These are phyloP conservation scores for Odontothrips loti DNA, from an alignment of 2,888 invertebrate genomes.

Conservation along the genomic window DNA sequence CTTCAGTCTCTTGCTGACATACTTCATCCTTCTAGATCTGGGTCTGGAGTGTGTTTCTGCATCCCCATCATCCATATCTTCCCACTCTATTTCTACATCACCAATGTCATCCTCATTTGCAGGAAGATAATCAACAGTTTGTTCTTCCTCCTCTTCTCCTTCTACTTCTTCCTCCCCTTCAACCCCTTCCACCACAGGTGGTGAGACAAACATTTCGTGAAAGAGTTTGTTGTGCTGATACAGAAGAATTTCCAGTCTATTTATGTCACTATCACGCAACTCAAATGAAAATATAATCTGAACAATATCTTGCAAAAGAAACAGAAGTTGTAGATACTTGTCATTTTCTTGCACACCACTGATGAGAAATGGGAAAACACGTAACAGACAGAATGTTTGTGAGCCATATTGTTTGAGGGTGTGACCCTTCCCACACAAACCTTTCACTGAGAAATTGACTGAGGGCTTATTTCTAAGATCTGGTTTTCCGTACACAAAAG, in stretches of 20 bases:
- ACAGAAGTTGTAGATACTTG: not conserved
- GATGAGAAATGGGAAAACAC: not conserved
- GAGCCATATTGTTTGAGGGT: not conserved
- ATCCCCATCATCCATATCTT: not conserved
- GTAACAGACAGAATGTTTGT: not conserved
- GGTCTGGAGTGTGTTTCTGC: not conserved
- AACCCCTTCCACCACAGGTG: not conserved
- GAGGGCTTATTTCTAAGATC: not conserved
- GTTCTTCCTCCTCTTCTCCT: not conserved
- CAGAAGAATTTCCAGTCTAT: not conserved
- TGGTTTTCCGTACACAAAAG: not conserved
- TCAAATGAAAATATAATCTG: not conserved
- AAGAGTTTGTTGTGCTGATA: not conserved
- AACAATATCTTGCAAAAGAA: not conserved
- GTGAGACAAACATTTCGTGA: not conserved
- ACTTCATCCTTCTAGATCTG: not conserved
- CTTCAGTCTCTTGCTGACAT: not conserved
- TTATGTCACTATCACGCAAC: not conserved
- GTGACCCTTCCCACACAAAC: not conserved
- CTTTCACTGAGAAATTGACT: not conserved
- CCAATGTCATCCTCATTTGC: not conserved
- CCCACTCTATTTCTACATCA: not conserved
- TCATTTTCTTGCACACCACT: not conserved
- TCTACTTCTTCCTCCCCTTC: not conserved
- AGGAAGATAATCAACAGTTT: not conserved